Evolutionary conservation across 1,140 invertebrate genomes (phyloP), one percentile per base, ranked within the genome.

Genomic region (Cephus cinctus): DNA sequence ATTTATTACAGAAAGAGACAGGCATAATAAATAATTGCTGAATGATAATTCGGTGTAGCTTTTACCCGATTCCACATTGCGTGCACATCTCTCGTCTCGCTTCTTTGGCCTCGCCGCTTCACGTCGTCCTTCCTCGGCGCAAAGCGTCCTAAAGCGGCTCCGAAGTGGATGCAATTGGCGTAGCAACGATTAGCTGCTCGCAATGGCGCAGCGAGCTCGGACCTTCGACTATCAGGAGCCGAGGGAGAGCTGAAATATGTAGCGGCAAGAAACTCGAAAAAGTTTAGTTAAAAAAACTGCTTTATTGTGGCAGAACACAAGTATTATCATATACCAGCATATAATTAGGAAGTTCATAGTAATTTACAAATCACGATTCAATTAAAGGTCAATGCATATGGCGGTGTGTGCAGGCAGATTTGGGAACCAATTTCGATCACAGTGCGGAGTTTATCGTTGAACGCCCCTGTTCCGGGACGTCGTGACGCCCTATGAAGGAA

Each of bases 261-360:
- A n/a, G n/a, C n/a, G n/a, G n/a, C n/a, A n/a, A n/a, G 25, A 27
- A 27, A 27, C 25, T 6, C n/a, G 25, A 16, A 43, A 50, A 14
- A 36, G 53, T 53, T 50, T 50, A 54, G 47, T 51, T 23, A 35
- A 70, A 68, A 71, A 71, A 71, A 71, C 69, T 71, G 69, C 67
- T 71, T 71, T 71, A 71, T 71, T 71, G 69, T 71, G 69, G 69
- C 69, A 71, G 69, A 70, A 69, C 69, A 71, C 69, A 71, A 66
- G 66, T 70, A 71, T 71, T 67, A 69, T 70, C 61, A 71, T 66
- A 65, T 70, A 69, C 58, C 64, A 71, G 67, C 69, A 67, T 69
- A 71, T 70, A 67, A 71, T 68, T 63, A 66, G 62, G 65, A 65
- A 71, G 58, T 70, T 55, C 60, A 71, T 67, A 63, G 59, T 71